Conservation (phyloP, 2,888 invertebrate species). For the Rhagium mordax region DNA sequence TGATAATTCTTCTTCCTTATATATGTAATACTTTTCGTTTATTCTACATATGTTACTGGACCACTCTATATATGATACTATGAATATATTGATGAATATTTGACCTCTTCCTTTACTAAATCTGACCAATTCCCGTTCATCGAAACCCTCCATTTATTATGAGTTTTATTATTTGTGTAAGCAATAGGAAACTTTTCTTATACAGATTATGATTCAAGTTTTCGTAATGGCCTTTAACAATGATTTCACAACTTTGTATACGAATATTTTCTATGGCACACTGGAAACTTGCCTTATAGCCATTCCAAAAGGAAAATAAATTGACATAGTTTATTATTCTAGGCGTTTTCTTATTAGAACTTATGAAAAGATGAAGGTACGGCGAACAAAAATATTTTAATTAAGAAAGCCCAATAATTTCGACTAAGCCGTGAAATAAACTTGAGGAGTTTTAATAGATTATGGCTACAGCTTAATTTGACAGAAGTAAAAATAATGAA, state of each 20-base stretch:
- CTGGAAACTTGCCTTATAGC: constrained; percentile 41
- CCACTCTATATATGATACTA: not conserved
- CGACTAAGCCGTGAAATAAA: constrained; percentile 31
- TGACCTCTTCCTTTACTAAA: constrained; percentile 40
- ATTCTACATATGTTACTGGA: not conserved
- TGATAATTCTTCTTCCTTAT: no score
- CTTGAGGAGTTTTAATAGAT: constrained; percentile 35
- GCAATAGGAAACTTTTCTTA: constrained; percentile 54
- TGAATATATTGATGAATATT: constrained; percentile 26
- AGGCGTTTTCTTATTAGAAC: constrained; percentile 40
- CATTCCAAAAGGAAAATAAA: constrained; percentile 46
- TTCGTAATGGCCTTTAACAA: constrained; percentile 51
- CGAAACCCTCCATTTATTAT: constrained; percentile 46
- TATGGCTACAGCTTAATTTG: constrained; percentile 36
- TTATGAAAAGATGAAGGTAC: constrained; percentile 37
- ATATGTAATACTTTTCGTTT: not conserved
- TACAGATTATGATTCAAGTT: constrained; percentile 54
- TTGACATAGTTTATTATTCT: constrained; percentile 49
- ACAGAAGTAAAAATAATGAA: constrained; percentile 37
- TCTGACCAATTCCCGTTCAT: constrained; percentile 45
- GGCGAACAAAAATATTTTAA: constrained; percentile 39
- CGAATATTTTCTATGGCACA: constrained; percentile 50
- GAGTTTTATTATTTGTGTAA: constrained; percentile 53
- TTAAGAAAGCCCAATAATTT: constrained; percentile 37
- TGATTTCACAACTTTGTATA: constrained; percentile 53